phyloP scores from a whole-genome alignment of 1,140 invertebrate genomes.

The Battus philenor region DNA sequence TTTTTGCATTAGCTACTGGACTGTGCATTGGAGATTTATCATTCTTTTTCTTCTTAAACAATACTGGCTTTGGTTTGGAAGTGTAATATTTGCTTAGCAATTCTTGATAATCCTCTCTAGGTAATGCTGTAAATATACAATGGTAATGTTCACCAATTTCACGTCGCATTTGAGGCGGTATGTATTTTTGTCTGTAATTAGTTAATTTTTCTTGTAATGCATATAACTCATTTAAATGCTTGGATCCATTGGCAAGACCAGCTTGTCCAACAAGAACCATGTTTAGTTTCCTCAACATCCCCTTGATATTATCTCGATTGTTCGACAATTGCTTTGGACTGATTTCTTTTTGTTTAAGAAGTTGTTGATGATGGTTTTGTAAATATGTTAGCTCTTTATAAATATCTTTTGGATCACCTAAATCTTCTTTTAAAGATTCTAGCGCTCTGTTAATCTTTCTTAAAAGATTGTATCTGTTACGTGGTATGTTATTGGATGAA shows the following conservation, averaged over 20 bases:
- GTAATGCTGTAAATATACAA: constrained; percentile 63
- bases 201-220: constrained; percentile 57
- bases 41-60: constrained; percentile 33
- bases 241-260: constrained; percentile 68
- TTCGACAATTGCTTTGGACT: constrained; percentile 66
- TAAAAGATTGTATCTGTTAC: constrained; percentile 45
- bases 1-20: constrained; percentile 27
- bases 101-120: constrained; percentile 66
- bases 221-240: constrained; percentile 65
- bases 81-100: constrained; percentile 60
- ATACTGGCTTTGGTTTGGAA: constrained; percentile 18
- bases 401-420: constrained; percentile 54
- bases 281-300: constrained; percentile 65
- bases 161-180: constrained; percentile 52
- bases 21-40: constrained; percentile 25
- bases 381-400: constrained; percentile 53
- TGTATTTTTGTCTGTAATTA: constrained; percentile 53
- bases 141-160: constrained; percentile 73
- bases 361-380: constrained; percentile 60
- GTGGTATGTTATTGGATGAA: constrained; percentile 50
- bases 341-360: constrained; percentile 62
- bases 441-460: constrained; percentile 48
- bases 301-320: constrained; percentile 56
- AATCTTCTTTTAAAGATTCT: constrained; percentile 45
- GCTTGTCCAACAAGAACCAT: constrained; percentile 76